A percentile compares a stretch with the other conserved stretches of the same genome.
Evolutionary conservation across 2,113 vertebrate genomes (phyloP).

Genomic region (Cottus gobio): DNA sequence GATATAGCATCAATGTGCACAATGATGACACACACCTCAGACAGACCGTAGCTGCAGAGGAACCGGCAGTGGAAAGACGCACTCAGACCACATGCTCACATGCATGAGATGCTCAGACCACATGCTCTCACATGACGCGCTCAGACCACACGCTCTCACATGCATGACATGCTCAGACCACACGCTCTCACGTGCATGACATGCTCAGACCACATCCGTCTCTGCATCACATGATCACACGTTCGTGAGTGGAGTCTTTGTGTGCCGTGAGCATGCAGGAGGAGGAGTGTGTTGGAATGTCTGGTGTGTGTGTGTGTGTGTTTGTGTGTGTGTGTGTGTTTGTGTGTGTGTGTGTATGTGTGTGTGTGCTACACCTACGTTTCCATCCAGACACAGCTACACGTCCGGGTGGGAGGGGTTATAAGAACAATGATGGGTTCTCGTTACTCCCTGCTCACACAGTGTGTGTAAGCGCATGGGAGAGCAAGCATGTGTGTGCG

Average conservation of each 20-base stretch:
- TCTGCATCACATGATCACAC: slow-evolving; percentile 73
- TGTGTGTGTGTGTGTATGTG: slow-evolving; percentile 45
- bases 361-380: slow-evolving; percentile 51
- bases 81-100: too few species aligned
- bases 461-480: too few species aligned
- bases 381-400: too few species aligned
- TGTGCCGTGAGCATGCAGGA: slow-evolving; percentile 66
- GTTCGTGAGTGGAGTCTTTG: slow-evolving; percentile 74
- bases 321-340: slow-evolving; percentile 45
- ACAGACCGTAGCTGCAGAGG: too few species aligned
- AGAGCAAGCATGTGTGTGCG: neutral
- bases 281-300: slow-evolving; percentile 21
- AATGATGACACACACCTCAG: too few species aligned
- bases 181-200: slow-evolving; percentile 58
- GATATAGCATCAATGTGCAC: slow-evolving; percentile 7
- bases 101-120: too few species aligned
- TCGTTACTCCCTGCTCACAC: slow-evolving; percentile 62
- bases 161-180: too few species aligned
- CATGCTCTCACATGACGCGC: too few species aligned
- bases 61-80: too few species aligned
- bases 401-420: too few species aligned
- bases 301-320: slow-evolving; percentile 7
- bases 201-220: too few species aligned
- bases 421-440: slow-evolving; percentile 82
- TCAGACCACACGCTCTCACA: too few species aligned